These are phyloP conservation scores for Sebastes matsubarae DNA, from an alignment of 2,797 vertebrate species.

Conservation along the genomic window DNA sequence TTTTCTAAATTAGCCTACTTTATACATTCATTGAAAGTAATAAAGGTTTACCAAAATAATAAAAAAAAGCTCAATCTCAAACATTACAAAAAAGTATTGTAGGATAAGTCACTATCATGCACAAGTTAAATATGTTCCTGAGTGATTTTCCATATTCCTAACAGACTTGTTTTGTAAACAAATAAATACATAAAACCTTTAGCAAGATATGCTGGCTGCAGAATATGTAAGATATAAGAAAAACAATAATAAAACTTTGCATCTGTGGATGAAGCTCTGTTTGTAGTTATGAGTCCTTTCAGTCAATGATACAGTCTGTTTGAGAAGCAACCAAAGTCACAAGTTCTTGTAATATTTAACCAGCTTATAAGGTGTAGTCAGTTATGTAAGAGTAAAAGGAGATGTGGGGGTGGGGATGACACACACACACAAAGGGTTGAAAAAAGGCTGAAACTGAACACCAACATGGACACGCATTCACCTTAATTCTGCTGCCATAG, in stretches of 20 bases:
- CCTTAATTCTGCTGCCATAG: background rate
- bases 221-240: background rate
- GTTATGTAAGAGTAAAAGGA: background rate
- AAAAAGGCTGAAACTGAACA: background rate
- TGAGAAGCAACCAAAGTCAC: background rate
- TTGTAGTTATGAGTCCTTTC: background rate
- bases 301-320: background rate
- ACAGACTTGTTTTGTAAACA: background rate
- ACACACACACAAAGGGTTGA: background rate
- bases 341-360: background rate
- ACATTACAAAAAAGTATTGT: background rate
- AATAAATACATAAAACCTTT: background rate
- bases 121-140: background rate
- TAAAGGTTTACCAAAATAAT: background rate
- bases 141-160: background rate
- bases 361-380: background rate
- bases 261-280: background rate
- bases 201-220: background rate
- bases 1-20: background rate
- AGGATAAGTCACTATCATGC: background rate
- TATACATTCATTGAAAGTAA: background rate
- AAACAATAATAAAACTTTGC: background rate
- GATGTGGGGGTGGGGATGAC: background rate
- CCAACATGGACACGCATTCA: background rate
- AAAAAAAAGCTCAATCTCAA: background rate